phyloP scores from a whole-genome alignment of 2,113 vertebrate species.

The Ahaetulla prasina region DNA sequence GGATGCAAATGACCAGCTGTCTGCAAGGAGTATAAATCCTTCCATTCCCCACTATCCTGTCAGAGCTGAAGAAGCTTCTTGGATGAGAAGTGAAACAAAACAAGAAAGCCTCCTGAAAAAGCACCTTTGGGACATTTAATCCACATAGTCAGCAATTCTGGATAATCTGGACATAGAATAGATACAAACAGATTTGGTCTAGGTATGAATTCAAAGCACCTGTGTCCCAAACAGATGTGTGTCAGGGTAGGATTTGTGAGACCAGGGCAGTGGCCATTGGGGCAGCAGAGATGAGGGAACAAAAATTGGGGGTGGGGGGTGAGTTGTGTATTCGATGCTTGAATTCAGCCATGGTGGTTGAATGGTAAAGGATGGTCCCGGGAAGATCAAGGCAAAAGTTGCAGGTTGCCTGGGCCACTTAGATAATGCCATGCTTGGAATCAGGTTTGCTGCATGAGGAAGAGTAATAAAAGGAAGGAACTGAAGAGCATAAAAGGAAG shows the following conservation, averaged over 20 bases:
- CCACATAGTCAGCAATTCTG: not conserved
- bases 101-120: too few species aligned
- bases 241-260: not conserved
- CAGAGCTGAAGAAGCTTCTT: too few species aligned
- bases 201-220: not conserved
- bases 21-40: too few species aligned
- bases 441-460: not conserved
- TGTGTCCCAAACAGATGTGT: not conserved
- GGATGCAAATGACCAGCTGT: too few species aligned
- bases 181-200: not conserved
- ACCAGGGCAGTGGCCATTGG: not conserved
- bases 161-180: not conserved
- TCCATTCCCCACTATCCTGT: too few species aligned
- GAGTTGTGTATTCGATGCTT: not conserved
- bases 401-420: not conserved
- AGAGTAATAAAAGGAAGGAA: not conserved
- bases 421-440: not conserved
- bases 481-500: not conserved
- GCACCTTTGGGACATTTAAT: not conserved
- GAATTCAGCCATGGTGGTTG: not conserved
- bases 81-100: too few species aligned
- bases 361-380: not conserved
- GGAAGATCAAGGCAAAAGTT: not conserved
- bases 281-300: not conserved
- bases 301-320: fast-evolving